Conservation (phyloP, 2,888 invertebrate genomes). For the Phalangium opilio region DNA sequence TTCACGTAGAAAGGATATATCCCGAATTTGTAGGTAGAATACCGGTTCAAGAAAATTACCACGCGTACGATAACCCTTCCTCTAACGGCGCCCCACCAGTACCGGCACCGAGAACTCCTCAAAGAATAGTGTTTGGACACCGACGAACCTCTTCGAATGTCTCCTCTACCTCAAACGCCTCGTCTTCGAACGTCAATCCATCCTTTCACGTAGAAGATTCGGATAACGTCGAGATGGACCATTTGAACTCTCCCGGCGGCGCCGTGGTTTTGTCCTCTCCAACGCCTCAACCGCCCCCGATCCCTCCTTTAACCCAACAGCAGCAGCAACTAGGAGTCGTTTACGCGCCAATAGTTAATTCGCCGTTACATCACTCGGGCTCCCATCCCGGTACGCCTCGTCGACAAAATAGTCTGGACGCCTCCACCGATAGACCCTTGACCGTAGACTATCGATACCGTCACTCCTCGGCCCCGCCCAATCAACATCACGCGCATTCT, state of each 20-base stretch:
- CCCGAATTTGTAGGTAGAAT: constrained; percentile 27
- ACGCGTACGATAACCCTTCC: constrained; percentile 21
- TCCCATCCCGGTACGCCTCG: constrained; percentile 6
- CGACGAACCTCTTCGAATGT: constrained; percentile 63
- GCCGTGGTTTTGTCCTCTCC: background rate
- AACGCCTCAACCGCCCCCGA: constrained; percentile 23
- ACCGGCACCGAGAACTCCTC: constrained; percentile 19
- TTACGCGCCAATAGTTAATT: constrained; percentile 18
- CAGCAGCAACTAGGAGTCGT: too few species aligned
- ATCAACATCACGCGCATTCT: too few species aligned
- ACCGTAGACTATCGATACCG: constrained; percentile 9
- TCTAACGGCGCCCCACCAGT: constrained; percentile 17
- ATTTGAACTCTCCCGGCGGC: constrained; percentile 8
- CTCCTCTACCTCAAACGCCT: constrained; percentile 40
- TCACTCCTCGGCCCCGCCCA: constrained; percentile 6
- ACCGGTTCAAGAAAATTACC: constrained; percentile 16
- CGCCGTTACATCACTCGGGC: background rate
- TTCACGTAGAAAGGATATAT: constrained; percentile 18
- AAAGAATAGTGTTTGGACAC: constrained; percentile 37
- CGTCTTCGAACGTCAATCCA: constrained; percentile 41
- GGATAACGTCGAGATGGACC: constrained; percentile 28
- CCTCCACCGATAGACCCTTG: constrained; percentile 6
- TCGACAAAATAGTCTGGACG: constrained; percentile 11
- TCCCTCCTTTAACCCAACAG: constrained; percentile 11
- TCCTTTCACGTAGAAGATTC: constrained; percentile 48